A percentile compares a stretch with the other conserved stretches of the same genome.
Conservation (phyloP, 2,888 invertebrate species). For the Drosophila barbarae region DNA sequence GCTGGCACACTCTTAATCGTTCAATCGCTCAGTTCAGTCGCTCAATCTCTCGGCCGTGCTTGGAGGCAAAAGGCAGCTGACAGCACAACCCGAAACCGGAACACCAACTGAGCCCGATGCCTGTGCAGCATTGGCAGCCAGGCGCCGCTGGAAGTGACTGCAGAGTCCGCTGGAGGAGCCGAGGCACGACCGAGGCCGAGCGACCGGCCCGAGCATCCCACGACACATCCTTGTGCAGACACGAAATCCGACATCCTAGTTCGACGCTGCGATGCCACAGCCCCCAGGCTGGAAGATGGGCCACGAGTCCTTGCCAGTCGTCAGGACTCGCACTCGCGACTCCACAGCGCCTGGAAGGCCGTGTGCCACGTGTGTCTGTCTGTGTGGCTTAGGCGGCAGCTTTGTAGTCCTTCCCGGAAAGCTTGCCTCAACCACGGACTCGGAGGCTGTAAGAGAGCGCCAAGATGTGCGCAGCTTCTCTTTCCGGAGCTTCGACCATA, state of each 20-base stretch:
- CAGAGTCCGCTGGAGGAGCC: slow-evolving; percentile 45
- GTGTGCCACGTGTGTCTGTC: slow-evolving; percentile 4
- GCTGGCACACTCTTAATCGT: slow-evolving; percentile 34
- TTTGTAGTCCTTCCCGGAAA: slow-evolving; percentile 36
- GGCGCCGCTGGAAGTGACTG: slow-evolving; percentile 72
- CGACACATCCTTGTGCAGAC: slow-evolving; percentile 44
- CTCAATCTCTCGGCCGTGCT: slow-evolving; percentile 48
- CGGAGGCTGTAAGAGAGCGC: slow-evolving; percentile 47
- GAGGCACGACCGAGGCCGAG: slow-evolving; percentile 13
- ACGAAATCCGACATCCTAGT: slow-evolving; percentile 20
- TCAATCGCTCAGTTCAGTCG: slow-evolving; percentile 43
- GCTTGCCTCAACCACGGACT: slow-evolving; percentile 17
- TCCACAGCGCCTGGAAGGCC: slow-evolving; percentile 28
- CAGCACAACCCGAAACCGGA: slow-evolving; percentile 81
- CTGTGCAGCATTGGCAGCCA: slow-evolving; percentile 65
- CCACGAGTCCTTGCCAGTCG: slow-evolving; percentile 34
- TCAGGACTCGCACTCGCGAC: slow-evolving; percentile 36
- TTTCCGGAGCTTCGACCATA: neutral
- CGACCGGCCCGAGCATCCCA: slow-evolving; percentile 24
- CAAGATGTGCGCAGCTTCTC: slow-evolving; percentile 20
- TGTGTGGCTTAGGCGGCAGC: slow-evolving; percentile 41
- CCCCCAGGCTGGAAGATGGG: slow-evolving; percentile 31
- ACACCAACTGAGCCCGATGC: slow-evolving; percentile 80
- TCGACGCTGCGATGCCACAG: slow-evolving; percentile 19
- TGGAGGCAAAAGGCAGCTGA: slow-evolving; percentile 80